Conservation (phyloP, 1,140 invertebrate genomes). For the Cyclina sinensis region DNA sequence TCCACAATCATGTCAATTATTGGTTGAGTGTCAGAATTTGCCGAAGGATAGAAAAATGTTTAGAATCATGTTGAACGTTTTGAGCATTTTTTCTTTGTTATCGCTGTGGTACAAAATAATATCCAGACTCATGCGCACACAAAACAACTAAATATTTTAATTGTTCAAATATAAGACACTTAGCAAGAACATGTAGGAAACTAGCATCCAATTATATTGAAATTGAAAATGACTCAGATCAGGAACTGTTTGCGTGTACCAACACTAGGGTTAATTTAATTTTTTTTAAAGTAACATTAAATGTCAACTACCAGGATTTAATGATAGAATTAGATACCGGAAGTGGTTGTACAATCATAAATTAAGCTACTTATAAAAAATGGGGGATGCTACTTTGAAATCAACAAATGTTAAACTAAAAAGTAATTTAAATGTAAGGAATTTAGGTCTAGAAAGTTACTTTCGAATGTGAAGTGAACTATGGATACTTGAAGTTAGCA, state of each 20-base stretch:
- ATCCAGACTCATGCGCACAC: background rate
- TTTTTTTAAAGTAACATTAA: too few species aligned
- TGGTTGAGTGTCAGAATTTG: conserved; percentile 1
- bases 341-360: background rate
- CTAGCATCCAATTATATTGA: background rate
- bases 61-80: conserved; percentile 26
- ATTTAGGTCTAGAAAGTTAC: background rate
- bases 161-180: conserved; percentile 2
- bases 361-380: background rate
- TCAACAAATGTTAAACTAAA: background rate
- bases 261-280: too few species aligned
- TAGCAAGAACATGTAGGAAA: background rate
- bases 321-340: background rate
- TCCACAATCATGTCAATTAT: background rate
- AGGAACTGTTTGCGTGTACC: too few species aligned
- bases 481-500: too few species aligned
- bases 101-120: background rate
- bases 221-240: too few species aligned
- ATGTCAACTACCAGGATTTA: too few species aligned
- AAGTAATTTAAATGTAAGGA: too few species aligned
- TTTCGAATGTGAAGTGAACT: too few species aligned
- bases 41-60: background rate
- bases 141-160: background rate
- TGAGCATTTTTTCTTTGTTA: conserved; percentile 21
- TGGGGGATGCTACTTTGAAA: background rate